Evolutionary conservation across 1,140 invertebrate genomes (phyloP).

Genomic region (Cepaea nemoralis): DNA sequence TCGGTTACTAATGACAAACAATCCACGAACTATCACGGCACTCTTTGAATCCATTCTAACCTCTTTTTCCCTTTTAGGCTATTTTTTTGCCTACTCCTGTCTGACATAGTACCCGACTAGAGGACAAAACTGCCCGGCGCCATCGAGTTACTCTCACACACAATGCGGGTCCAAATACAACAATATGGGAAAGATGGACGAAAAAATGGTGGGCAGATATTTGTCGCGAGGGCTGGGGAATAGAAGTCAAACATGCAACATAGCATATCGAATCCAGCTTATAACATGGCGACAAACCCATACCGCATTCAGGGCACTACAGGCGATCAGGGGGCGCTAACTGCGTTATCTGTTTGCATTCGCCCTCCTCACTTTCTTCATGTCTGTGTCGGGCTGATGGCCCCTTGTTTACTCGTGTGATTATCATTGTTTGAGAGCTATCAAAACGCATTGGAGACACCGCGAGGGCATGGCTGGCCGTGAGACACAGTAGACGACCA

Average conservation of each 20-base stretch:
- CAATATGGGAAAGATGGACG: background rate
- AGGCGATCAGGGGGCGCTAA: background rate
- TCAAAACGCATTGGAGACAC: background rate
- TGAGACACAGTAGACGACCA: constrained; percentile 1
- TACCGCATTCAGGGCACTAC: background rate
- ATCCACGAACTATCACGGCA: background rate
- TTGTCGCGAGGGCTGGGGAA: background rate
- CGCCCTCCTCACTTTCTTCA: background rate
- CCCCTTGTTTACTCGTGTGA: background rate
- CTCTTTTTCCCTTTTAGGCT: background rate
- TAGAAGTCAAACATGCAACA: background rate
- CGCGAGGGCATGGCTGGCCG: background rate
- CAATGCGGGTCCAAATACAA: background rate
- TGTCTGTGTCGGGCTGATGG: background rate
- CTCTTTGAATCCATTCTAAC: background rate
- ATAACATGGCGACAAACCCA: background rate
- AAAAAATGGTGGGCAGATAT: background rate
- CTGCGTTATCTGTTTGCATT: constrained; percentile 12
- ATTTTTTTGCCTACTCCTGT: background rate
- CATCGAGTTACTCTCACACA: background rate
- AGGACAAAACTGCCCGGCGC: background rate
- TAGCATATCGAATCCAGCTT: background rate
- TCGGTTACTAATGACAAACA: background rate
- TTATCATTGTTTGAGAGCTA: constrained; percentile 9
- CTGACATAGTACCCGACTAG: background rate